Conservation (phyloP, 2,797 vertebrate species). For the Rhincodon typus region DNA sequence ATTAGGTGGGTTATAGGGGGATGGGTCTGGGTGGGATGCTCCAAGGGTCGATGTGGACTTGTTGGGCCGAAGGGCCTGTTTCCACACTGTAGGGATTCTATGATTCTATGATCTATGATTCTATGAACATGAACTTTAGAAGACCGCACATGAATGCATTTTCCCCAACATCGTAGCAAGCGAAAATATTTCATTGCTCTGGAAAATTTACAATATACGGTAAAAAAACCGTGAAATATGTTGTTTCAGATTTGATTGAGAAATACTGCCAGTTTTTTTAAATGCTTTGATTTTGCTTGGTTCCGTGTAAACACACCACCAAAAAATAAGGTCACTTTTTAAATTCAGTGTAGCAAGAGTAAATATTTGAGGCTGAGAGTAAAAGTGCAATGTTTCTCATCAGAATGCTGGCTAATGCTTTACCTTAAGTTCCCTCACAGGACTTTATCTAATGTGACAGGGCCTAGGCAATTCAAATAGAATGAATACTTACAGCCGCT, state of each 20-base stretch:
- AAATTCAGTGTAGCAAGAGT: too few species aligned
- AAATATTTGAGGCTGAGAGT: too few species aligned
- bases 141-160: neutral
- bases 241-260: neutral
- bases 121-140: neutral
- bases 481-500: conserved; percentile 75
- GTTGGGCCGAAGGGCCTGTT: too few species aligned
- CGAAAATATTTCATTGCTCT: neutral
- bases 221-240: neutral
- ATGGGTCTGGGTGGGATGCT: too few species aligned
- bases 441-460: neutral
- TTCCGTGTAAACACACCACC: neutral
- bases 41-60: too few species aligned
- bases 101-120: too few species aligned
- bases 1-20: too few species aligned
- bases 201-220: neutral
- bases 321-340: too few species aligned
- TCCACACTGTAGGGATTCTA: too few species aligned
- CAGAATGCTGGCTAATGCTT: neutral
- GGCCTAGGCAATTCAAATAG: conserved; percentile 37
- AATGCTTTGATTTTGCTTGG: neutral
- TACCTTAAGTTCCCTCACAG: neutral
- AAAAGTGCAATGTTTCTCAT: neutral
- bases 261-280: neutral
- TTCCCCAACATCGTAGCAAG: neutral